Evolutionary conservation across 2,113 vertebrate species (phyloP).

Genomic region (Myocastor coypus): DNA sequence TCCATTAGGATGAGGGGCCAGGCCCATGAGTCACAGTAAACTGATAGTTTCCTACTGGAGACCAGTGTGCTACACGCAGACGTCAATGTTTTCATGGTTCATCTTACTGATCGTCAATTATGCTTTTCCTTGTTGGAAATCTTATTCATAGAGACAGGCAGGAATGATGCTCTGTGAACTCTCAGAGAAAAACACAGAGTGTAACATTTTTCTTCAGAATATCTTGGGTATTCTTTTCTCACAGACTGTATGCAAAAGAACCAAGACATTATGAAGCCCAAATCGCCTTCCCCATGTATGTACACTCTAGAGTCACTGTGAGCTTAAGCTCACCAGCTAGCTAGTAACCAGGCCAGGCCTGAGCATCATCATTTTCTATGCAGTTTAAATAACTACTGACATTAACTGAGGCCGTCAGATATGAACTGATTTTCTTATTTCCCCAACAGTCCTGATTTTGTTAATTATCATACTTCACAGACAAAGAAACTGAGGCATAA

Average conservation of each 20-base stretch:
- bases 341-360: neutral
- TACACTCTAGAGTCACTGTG: neutral
- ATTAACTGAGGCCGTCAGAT: neutral
- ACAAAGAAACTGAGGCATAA: neutral
- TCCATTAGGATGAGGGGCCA: neutral
- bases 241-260: neutral
- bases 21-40: conserved; percentile 1
- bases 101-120: conserved; percentile 2
- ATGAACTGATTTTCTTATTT: neutral
- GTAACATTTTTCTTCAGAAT: neutral
- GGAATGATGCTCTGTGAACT: neutral
- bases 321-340: neutral
- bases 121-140: neutral
- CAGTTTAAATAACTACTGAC: neutral
- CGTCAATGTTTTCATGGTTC: neutral
- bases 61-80: neutral
- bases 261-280: neutral
- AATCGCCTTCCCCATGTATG: neutral
- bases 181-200: neutral
- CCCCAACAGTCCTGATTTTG: neutral
- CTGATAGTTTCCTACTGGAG: neutral
- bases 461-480: neutral
- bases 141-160: neutral
- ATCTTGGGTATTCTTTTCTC: neutral
- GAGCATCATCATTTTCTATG: neutral